These are phyloP conservation scores for Catostomus latipinnis DNA, from an alignment of 2,797 vertebrate species.

Conservation along the genomic window DNA sequence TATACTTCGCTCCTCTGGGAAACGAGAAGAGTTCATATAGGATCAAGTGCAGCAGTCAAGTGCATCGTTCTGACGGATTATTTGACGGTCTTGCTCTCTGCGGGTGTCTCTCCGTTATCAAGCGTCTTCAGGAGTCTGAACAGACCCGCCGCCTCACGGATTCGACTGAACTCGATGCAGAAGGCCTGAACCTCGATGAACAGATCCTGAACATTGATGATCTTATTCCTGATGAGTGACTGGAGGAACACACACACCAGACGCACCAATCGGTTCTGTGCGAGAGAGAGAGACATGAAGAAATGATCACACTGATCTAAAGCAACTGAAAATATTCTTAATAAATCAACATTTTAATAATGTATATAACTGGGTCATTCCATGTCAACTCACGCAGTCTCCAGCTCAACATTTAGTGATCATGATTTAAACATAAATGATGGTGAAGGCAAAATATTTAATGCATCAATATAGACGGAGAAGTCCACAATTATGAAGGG, in stretches of 20 bases:
- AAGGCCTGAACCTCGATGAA: constrained; percentile 99
- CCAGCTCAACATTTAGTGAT: too few relatives aligned
- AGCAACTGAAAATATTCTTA: neutral
- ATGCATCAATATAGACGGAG: too few relatives aligned
- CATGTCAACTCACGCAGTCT: too few relatives aligned
- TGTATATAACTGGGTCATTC: neutral
- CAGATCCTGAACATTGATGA: constrained; percentile 98
- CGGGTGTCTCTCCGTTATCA: constrained; percentile 91
- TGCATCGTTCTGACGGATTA: constrained; percentile 61
- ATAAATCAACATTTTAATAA: neutral
- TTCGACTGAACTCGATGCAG: constrained; percentile 98
- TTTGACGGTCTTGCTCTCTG: constrained; percentile 88
- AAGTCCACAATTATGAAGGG: too few relatives aligned
- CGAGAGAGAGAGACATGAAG: constrained; percentile 11
- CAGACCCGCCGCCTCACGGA: constrained; percentile 95
- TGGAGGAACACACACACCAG: constrained; percentile 98
- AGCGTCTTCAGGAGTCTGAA: constrained; percentile 96
- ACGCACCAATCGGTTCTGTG: constrained; percentile 95
- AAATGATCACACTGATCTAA: neutral
- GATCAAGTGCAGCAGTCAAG: too few relatives aligned
- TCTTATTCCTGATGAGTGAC: constrained; percentile 97
- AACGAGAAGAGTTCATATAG: too few relatives aligned
- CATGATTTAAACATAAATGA: too few relatives aligned
- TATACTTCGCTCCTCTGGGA: too few relatives aligned
- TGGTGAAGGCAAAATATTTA: too few relatives aligned